Conservation (phyloP, 2,113 vertebrate species). For the Clupea harengus region DNA sequence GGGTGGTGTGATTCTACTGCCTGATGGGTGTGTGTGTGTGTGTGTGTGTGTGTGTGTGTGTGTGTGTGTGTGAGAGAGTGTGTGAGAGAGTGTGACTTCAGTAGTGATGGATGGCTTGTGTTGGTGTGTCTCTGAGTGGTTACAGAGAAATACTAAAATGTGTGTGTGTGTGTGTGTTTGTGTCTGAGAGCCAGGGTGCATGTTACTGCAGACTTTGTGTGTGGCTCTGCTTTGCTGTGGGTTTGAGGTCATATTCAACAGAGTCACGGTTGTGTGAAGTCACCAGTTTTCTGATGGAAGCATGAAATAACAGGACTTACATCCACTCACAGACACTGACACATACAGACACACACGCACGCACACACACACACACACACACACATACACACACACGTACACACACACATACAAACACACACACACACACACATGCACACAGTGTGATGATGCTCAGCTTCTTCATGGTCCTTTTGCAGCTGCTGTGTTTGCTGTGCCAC, state of each 20-base stretch:
- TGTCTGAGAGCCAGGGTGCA: constrained; percentile 33
- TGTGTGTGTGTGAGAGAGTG: background rate
- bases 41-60: background rate
- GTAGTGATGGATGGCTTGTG: background rate
- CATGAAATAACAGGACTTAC: background rate
- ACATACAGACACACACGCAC: background rate
- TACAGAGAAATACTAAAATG: background rate
- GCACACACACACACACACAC: background rate
- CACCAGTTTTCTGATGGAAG: background rate
- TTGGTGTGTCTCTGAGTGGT: background rate
- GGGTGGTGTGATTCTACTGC: background rate
- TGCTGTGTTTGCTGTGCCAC: background rate
- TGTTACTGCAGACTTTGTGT: background rate
- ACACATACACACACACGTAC: too few species aligned
- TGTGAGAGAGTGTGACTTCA: background rate
- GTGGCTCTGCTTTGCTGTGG: constrained; percentile 41
- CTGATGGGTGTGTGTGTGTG: background rate
- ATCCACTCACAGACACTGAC: background rate
- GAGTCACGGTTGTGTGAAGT: background rate
- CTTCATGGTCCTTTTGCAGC: background rate
- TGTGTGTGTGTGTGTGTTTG: constrained; percentile 27
- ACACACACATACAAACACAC: too few species aligned
- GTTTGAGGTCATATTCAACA: background rate
- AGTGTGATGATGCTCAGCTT: background rate
- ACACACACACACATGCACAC: background rate